Evolutionary conservation across 2,888 invertebrate species (phyloP), one percentile per base, ranked within the genome.

Genomic region (Drosophila vallismaia): DNA sequence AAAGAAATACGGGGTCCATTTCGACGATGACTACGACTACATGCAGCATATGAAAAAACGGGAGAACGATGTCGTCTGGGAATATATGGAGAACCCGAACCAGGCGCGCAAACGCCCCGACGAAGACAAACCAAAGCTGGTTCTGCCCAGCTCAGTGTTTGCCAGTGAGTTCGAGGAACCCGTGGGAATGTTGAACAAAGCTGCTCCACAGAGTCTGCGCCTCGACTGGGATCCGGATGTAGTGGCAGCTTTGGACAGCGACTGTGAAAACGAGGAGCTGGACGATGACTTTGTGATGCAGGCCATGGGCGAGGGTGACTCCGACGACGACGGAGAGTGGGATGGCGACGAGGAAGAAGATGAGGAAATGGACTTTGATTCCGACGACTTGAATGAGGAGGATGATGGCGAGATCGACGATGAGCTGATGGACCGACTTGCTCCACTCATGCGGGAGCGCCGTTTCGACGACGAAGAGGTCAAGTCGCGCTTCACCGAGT

Each of bases 21-120:
- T 94, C 91, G 98, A 98, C 85, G 98, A 99, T 92, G 97, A 98
- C 80, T 98, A 98, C 91, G 95, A 99, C 90, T 99, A 99, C 89
- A 92, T 99, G 75, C 97, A 99, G 91, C 98, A 99, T 93, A 93
- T 99, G 60, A 91, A 89, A 59, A 79, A 90, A 66, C 84, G 89
- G 0, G 90, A 89, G 4, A 85, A 90, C 33, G 90, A 91, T 31
- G 82, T 89, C 1, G 90, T 90, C 9, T 92, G 92, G 92, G 92
- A 92, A 57, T 91, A 89, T 71, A 90, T 92, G 31, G 91, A 91
- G 53, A 90, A 89, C 44, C 88, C 90, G 0, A 91, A 91, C 69
- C 89, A 90, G 49, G 79, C 75, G 2, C 89, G 84, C 24, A 91
- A 89, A 52, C 50, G 89, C 49, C 42, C 71, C n/a, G 7, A 49